Evolutionary conservation across 2,797 vertebrate species (phyloP), one percentile per base, ranked within the genome.

Genomic region (Bradypodion pumilum): DNA sequence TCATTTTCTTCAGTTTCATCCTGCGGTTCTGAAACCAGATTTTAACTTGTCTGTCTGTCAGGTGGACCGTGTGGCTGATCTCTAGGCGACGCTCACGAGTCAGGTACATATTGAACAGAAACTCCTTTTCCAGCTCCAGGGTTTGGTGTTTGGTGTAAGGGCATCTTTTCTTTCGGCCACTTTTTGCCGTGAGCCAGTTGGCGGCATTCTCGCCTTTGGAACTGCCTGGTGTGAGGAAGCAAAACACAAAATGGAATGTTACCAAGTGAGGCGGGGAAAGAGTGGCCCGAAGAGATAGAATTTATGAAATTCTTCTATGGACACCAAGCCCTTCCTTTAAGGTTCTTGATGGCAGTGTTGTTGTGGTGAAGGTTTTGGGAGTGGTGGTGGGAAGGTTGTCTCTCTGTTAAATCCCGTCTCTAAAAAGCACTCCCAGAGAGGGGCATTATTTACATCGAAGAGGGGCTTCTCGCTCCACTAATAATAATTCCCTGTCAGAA

Each of bases 1-100:
- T 99, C 98, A 99, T 99, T 96, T 99, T 99, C 98, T 99, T 99
- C 95, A 99, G 97, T 97, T 99, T 99, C 98, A 99, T 99, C 92
- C 98, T 97, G 94, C 98, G 97, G 95, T 99, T 99, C 95, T 99
- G 98, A 97, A 99, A 99, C 98, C 98, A 99, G 95, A 99, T 99
- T 96, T 99, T 99, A 88, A 99, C 98, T 97, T 99, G 98, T 97
- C 98, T 98, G 97, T 99, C 98, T 93, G 97, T 98, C 95, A 99
- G 97, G 95, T 99, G 98, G 94, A 99, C 98, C 89, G 98, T 97
- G 94, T 98, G 98, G 96, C 98, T 99, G 97, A 99, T 99, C 97
- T 99, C 98, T 95, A 99, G 97, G 89, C 98, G 98, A 92, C 98
- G 97, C 96, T 99, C 98, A 89, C 98, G 97, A 93, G 98, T 99